Conservation (phyloP, 1,140 invertebrate genomes). For the Atta colombica region DNA sequence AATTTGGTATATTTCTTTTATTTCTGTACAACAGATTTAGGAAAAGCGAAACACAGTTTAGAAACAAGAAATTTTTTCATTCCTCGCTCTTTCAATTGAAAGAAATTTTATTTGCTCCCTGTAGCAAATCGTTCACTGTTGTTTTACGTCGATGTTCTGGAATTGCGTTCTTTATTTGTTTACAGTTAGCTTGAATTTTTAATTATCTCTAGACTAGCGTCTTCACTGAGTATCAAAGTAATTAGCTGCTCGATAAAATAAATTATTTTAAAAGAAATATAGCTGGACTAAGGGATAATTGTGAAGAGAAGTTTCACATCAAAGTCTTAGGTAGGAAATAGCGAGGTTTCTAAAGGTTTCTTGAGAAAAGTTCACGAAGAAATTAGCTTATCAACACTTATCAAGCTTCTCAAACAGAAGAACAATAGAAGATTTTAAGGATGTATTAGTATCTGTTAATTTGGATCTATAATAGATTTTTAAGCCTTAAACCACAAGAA, state of each 20-base stretch:
- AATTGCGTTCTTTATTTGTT: neutral
- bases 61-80: no score
- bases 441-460: neutral
- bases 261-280: neutral
- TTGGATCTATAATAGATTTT: no score
- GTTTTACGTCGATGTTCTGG: neutral
- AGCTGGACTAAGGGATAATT: constrained; percentile 60
- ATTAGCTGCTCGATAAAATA: neutral
- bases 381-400: constrained; percentile 4
- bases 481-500: no score
- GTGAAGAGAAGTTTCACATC: neutral
- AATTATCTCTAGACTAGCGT: neutral
- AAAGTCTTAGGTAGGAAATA: constrained; percentile 27
- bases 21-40: no score
- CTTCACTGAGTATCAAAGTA: neutral
- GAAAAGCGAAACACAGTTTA: no score
- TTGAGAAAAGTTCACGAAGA: constrained; percentile 62
- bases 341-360: constrained; percentile 1
- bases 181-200: neutral
- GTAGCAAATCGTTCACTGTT: neutral
- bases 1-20: no score
- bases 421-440: neutral
- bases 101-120: neutral
- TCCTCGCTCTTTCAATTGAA: neutral
- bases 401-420: neutral